phyloP scores from a whole-genome alignment of 92 coral and sea anemone genomes.

The Epizoanthus stellaris region DNA sequence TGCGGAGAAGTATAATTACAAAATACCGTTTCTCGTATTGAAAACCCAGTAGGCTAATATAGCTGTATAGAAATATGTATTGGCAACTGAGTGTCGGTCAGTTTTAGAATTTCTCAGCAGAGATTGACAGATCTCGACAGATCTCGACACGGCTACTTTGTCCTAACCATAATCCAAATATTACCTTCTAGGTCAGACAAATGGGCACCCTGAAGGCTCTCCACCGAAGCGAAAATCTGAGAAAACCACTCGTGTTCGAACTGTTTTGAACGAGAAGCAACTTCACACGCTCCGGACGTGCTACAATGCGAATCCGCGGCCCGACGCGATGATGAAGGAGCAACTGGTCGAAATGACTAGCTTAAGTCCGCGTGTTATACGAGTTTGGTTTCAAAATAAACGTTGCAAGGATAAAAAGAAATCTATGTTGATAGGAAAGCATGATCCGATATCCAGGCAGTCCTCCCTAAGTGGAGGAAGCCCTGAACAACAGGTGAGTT shows the following conservation, averaged over 20 bases:
- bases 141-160: slow-evolving; percentile 19
- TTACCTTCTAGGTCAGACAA: slow-evolving; percentile 75
- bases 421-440: slow-evolving; percentile 84
- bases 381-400: slow-evolving; percentile 99
- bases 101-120: slow-evolving; percentile 13
- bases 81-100: not conserved
- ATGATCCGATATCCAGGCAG: slow-evolving; percentile 71
- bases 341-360: slow-evolving; percentile 99
- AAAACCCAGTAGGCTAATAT: not conserved
- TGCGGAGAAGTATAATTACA: not conserved
- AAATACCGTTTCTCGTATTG: not conserved
- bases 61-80: slow-evolving; percentile 6
- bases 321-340: slow-evolving; percentile 99
- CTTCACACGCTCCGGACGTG: slow-evolving; percentile 96
- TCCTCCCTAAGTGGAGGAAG: slow-evolving; percentile 77
- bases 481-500: slow-evolving; percentile 93
- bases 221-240: slow-evolving; percentile 77
- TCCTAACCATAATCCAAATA: slow-evolving; percentile 31
- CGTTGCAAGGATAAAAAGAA: slow-evolving; percentile 99
- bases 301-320: slow-evolving; percentile 98
- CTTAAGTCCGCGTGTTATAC: slow-evolving; percentile 95
- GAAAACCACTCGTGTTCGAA: slow-evolving; percentile 90
- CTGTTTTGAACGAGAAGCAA: slow-evolving; percentile 97
- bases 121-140: slow-evolving; percentile 29
- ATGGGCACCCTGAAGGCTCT: slow-evolving; percentile 70